Percentiles rank a stretch among this genome's conserved stretches.
Evolutionary conservation across 2,888 invertebrate genomes (phyloP).

Genomic region (Thymelicus lineola): DNA sequence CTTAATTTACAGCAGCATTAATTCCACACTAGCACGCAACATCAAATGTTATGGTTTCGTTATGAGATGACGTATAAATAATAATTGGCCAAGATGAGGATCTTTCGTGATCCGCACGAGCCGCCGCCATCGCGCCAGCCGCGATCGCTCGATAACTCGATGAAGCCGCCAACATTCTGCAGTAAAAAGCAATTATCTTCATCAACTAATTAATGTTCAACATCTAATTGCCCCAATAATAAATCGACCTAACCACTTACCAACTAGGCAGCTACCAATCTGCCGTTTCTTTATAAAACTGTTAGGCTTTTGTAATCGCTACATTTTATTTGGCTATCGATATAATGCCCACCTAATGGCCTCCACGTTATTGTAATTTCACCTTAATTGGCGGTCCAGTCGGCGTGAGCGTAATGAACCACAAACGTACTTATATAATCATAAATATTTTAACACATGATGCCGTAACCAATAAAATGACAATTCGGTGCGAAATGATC

Average conservation of each 20-base stretch:
- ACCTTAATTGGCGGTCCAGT: conserved; percentile 48
- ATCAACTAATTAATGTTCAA: conserved; percentile 54
- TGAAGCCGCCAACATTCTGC: conserved; percentile 53
- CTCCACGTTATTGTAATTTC: conserved; percentile 47
- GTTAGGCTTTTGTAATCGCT: conserved; percentile 42
- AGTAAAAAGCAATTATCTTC: conserved; percentile 62
- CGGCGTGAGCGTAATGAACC: conserved; percentile 47
- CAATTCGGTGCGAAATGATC: conserved; percentile 24
- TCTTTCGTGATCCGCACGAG: conserved; percentile 35
- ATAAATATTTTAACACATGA: conserved; percentile 44
- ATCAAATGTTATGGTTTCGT: conserved; percentile 17
- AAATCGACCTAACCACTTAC: conserved; percentile 9
- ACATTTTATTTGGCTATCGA: conserved; percentile 47
- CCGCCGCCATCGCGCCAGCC: background rate
- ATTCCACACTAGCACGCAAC: conserved; percentile 21
- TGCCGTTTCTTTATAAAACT: conserved; percentile 33
- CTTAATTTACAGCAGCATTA: background rate
- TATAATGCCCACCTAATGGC: conserved; percentile 42
- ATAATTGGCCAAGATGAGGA: conserved; percentile 33
- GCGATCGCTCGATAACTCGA: conserved; percentile 39
- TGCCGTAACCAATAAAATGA: conserved; percentile 32
- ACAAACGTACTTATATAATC: conserved; percentile 44
- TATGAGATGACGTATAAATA: conserved; percentile 17
- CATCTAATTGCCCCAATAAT: conserved; percentile 52
- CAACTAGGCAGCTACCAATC: conserved; percentile 10